Base-by-base conservation (phyloP, 2,888 invertebrate species). In the Drosophila ustulata region DNA sequence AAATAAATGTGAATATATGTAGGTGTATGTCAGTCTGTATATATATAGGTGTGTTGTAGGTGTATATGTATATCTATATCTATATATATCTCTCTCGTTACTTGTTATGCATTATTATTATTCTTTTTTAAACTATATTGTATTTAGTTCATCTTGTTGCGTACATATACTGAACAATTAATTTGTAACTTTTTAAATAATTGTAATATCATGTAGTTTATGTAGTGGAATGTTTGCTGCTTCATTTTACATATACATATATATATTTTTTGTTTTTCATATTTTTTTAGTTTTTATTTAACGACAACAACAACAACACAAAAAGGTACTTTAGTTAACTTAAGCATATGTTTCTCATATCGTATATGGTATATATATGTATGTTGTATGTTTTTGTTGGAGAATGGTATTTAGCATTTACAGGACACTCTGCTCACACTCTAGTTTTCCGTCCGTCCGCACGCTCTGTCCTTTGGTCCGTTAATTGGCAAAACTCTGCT, bases 291-390 rank as follows among this genome's bases (percentile, higher is more conserved):
- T 39, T 53, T 64, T 76, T 72, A 59, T 78, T 66, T 80, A 81
- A 78, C 78, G 73, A 80, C 67, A 81, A 78, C 75, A 81, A 80
- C 78, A 78, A 78, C 81, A 78, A 73, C 78, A 80, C 81, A 80
- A 78, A 76, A 78, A 78, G 84, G 84, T 64, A 83, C 80, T 84
- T 80, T 83, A 80, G 84, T 80, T 83, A 81, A 81, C 81, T 83
- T 80, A 78, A 69, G 81, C 78, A 66, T 78, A 75, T 66, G 39
- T 52, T 45, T 52, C 39, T 37, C 57, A 55, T 59, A 51, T 61
- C 63, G 55, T 70, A 62, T 67, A 47, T 67, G 30, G 53, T 68
- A 59, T 70, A 53, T 66, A 53, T 59, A 43, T 45, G 25, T 39
- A 47, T 52, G 39, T 46, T 66, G 46, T 45, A 39, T 37, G 37